Percentiles rank a stretch among this genome's conserved stretches.
Conservation (phyloP, 1,140 invertebrate species). For the Drosophila melanica region DNA sequence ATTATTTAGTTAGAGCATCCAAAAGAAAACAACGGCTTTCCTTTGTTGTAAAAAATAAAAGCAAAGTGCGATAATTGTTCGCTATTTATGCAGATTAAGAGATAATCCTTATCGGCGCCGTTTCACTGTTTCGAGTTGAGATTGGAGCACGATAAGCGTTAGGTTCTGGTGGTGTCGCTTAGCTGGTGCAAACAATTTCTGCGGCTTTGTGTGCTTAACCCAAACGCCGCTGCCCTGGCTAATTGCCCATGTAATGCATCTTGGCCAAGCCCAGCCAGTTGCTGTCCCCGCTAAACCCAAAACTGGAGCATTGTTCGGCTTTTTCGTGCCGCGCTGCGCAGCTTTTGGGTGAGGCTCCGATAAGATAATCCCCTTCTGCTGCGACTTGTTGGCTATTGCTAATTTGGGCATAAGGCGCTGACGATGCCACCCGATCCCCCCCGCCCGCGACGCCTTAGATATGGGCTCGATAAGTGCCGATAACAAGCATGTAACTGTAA, state of each 20-base stretch:
- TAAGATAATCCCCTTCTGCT: constrained; percentile 71
- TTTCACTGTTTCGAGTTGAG: constrained; percentile 28
- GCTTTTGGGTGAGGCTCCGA: constrained; percentile 49
- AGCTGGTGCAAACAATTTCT: constrained; percentile 27
- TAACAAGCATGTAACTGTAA: constrained; percentile 48
- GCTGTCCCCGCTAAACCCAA: neutral
- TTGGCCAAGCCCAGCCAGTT: constrained; percentile 19
- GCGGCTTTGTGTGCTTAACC: constrained; percentile 6
- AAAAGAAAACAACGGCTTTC: constrained; percentile 8
- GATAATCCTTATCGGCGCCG: constrained; percentile 78
- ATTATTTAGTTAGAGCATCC: neutral
- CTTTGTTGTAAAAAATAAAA: constrained; percentile 28
- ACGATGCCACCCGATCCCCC: neutral
- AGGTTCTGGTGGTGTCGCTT: neutral
- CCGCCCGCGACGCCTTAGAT: constrained; percentile 11
- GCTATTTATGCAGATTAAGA: constrained; percentile 83
- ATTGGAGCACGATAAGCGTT: constrained; percentile 55
- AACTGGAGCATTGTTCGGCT: neutral
- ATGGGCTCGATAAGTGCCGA: constrained; percentile 37
- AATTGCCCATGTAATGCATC: constrained; percentile 63
- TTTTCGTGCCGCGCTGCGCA: constrained; percentile 25
- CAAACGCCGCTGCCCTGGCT: constrained; percentile 23
- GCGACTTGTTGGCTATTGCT: constrained; percentile 38
- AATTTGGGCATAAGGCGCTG: constrained; percentile 49
- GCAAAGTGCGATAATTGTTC: constrained; percentile 18